Percentiles rank a stretch among this genome's conserved stretches.
phyloP scores from a whole-genome alignment of 2,888 invertebrate genomes.

The Lasioglossum marginatum region DNA sequence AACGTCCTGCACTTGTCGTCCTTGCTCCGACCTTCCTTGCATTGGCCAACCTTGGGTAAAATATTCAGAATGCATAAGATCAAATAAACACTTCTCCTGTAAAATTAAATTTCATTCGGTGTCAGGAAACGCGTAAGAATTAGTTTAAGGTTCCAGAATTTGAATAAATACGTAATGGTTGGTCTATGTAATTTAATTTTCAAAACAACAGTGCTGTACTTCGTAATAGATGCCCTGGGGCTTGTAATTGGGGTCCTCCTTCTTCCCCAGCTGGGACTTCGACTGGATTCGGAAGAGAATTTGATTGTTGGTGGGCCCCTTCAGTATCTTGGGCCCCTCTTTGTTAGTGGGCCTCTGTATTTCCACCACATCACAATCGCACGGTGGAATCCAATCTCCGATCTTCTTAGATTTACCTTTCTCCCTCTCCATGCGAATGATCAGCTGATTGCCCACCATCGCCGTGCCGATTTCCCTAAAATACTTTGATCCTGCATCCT shows the following conservation, averaged over 20 bases:
- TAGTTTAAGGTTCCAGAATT: background rate
- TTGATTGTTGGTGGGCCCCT: conserved; percentile 76
- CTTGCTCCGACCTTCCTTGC: conserved; percentile 60
- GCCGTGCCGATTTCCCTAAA: conserved; percentile 89
- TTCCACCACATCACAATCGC: conserved; percentile 78
- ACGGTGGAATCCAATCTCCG: conserved; percentile 78
- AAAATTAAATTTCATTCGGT: too few species aligned
- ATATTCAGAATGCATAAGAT: background rate
- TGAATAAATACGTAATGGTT: too few species aligned
- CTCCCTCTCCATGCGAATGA: conserved; percentile 88
- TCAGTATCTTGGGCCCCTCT: conserved; percentile 78
- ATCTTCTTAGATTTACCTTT: conserved; percentile 81
- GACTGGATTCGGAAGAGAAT: conserved; percentile 79
- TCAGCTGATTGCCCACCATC: conserved; percentile 88
- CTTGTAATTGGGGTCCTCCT: conserved; percentile 66
- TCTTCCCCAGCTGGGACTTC: conserved; percentile 56
- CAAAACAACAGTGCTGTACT: conserved; percentile 5
- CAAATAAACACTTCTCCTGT: too few species aligned
- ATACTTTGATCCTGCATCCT: conserved; percentile 75
- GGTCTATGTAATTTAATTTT: background rate
- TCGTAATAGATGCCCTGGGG: conserved; percentile 71
- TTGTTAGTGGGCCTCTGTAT: conserved; percentile 76
- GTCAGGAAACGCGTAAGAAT: background rate
- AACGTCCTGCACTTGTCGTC: conserved; percentile 76
- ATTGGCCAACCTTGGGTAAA: conserved; percentile 54